Base-by-base conservation (phyloP, 1,140 invertebrate genomes). In the Zaprionus vittiger region DNA sequence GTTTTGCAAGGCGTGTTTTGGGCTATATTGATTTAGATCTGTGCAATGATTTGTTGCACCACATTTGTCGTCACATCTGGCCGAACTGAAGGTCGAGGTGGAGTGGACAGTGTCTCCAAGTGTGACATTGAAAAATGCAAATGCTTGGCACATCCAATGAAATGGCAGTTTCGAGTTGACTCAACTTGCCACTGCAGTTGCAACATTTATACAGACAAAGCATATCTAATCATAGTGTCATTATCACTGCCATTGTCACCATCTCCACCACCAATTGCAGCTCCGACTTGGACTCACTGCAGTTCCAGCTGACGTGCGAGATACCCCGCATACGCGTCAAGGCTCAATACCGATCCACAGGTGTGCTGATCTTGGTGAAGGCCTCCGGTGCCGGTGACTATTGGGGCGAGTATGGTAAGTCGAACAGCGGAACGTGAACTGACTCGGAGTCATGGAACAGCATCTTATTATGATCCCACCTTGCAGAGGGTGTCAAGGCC, bases 331-430 rank as follows among this genome's bases (percentile, higher is more conserved):
- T 97, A 81, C 94, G 95, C 77, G 96, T 95, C 2, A 94, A 94
- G 73, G 96, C 96, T 0, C 95, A 95, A 69, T 97, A 97, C 93
- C 94, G 95, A 69, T 97, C 96, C 7, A 96, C 95, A 49, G 96
- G 96, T 31, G 95, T 96, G 4, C 93, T 97, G 34, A 95, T 97
- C 77, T 93, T 97, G 59, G 95, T 97, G 0, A 95, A 96, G 80
- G 96, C 96, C 15, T 96, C 96, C 11, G 96, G 96, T 4, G 96
- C 96, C 63, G 96, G 96, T 3, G 96, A 97, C 91, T 97, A 97
- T 91, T 97, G 96, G 96, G 96, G 96, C 38, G 96, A 97, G 94
- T 97, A 97, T 90, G 96, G 96, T 97, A 91, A 79, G 91, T 83
- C 52, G n/a, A 26, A 63, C 6, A 59, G 12, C 9, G 15, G 37